Evolutionary conservation across 2,888 invertebrate genomes (phyloP), one percentile per base, ranked within the genome.

Genomic region (Hydriomena furcata): DNA sequence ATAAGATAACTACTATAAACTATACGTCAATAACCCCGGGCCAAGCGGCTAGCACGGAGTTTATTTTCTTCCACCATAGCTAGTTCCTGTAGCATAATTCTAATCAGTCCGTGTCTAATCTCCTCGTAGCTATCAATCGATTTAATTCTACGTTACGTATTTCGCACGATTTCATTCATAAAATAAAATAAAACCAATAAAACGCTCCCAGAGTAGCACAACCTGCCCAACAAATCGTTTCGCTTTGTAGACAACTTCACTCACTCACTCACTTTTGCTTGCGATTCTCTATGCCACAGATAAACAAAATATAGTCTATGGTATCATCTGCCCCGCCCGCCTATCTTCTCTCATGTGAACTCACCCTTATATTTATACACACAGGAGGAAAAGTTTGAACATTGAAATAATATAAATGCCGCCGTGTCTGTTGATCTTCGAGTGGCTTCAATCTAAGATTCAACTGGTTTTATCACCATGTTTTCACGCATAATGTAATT

Each of bases 1-100:
- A 77, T 76, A 66, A 72, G 17, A 60, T 68, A 70, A 65, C 66
- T 72, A 73, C 69, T 66, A n/a, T 67, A 63, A 73, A 59, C 74
- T 56, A 83, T 74, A 87, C 85, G 87, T 87, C 87, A 86, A 87
- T 88, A 84, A 80, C 82, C 83, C 59, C 80, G 75, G 79, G 73
- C 76, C 71, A 73, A 71, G 68, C 71, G 68, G 64, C 66, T 68
- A 58, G 50, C 60, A 67, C 51, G 32, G 23, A 56, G 30, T 59
- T 44, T 55, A 55, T 36, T 49, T 40, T 47, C 48, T 55, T 49
- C 46, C 37, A 38, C n/a, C 31, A 35, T 11, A 45, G 5, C n/a
- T 31, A 12, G 17, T 20, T 34, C 20, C 11, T 11, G 12, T n/a
- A 37, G 8, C 28, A 37, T 46, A 25, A 11, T 34, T 34, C 4